phyloP scores from a whole-genome alignment of 2,888 invertebrate genomes.

The Ornithoptera alexandrae region DNA sequence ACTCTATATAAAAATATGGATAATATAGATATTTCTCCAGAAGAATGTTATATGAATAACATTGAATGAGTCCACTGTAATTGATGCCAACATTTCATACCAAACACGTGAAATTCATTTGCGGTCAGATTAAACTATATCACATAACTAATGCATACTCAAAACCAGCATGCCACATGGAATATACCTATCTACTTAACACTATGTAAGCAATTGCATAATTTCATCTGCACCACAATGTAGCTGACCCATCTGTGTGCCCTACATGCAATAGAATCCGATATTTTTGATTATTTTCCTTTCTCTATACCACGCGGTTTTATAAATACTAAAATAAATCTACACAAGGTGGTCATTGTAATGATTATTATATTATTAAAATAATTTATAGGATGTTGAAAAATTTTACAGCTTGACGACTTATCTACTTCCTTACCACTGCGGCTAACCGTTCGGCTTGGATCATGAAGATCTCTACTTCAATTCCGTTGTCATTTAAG shows the following conservation, averaged over 20 bases:
- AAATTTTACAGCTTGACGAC: no score
- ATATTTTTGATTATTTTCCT: constrained; percentile 12
- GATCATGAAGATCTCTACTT: no score
- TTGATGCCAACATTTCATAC: neutral
- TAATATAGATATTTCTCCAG: no score
- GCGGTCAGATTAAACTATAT: neutral
- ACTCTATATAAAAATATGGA: no score
- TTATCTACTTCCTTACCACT: no score
- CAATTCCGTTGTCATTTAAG: no score
- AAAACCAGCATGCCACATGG: constrained; percentile 1
- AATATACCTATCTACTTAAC: constrained; percentile 10
- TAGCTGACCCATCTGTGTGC: constrained; percentile 17
- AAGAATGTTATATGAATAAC: neutral
- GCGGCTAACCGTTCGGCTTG: no score
- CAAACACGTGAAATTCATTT: neutral
- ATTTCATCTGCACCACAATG: constrained; percentile 19
- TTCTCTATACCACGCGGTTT: constrained; percentile 8
- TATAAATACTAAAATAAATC: constrained; percentile 15
- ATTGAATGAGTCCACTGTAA: neutral
- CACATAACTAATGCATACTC: constrained; percentile 1
- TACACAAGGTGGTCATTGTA: neutral
- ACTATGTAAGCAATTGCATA: constrained; percentile 15
- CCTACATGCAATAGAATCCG: constrained; percentile 16
- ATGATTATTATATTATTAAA: no score
- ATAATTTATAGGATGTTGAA: no score